Conservation (phyloP, 2,888 invertebrate species). For the Callosobruchus maculatus region DNA sequence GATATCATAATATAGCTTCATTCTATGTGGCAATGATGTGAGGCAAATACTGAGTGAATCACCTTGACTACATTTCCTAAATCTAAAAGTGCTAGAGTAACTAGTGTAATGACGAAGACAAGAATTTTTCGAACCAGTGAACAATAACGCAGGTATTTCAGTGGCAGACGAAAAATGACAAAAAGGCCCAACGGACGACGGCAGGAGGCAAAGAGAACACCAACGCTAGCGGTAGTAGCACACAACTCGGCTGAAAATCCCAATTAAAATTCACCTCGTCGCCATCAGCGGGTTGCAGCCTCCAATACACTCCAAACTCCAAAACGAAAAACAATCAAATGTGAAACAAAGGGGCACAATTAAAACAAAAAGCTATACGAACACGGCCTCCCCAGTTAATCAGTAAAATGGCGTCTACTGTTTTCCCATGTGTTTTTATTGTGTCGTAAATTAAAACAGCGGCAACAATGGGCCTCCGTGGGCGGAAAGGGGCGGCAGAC, state of each 20-base stretch:
- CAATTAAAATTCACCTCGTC: slow-evolving; percentile 45
- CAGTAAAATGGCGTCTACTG: slow-evolving; percentile 53
- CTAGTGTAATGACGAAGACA: too few relatives aligned
- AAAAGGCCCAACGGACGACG: too few relatives aligned
- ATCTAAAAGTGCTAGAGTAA: too few relatives aligned
- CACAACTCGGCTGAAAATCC: slow-evolving; percentile 40
- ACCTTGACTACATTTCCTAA: too few relatives aligned
- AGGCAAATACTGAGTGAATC: too few relatives aligned
- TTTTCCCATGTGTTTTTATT: slow-evolving; percentile 54
- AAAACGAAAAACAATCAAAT: slow-evolving; percentile 46
- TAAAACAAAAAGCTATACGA: slow-evolving; percentile 50
- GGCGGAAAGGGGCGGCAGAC: slow-evolving; percentile 38
- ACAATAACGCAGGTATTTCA: background rate
- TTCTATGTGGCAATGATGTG: too few relatives aligned
- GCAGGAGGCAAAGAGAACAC: slow-evolving; percentile 24
- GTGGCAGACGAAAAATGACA: background rate
- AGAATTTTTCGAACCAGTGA: background rate
- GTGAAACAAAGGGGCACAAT: slow-evolving; percentile 47
- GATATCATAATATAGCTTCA: too few relatives aligned
- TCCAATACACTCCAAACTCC: slow-evolving; percentile 5
- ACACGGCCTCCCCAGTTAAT: slow-evolving; percentile 51
- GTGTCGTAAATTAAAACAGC: slow-evolving; percentile 52
- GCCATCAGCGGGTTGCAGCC: background rate
- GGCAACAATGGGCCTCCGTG: slow-evolving; percentile 46
- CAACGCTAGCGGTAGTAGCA: too few relatives aligned